Base-by-base conservation (phyloP, 2,113 vertebrate genomes). In the Nyctibius bracteatus region DNA sequence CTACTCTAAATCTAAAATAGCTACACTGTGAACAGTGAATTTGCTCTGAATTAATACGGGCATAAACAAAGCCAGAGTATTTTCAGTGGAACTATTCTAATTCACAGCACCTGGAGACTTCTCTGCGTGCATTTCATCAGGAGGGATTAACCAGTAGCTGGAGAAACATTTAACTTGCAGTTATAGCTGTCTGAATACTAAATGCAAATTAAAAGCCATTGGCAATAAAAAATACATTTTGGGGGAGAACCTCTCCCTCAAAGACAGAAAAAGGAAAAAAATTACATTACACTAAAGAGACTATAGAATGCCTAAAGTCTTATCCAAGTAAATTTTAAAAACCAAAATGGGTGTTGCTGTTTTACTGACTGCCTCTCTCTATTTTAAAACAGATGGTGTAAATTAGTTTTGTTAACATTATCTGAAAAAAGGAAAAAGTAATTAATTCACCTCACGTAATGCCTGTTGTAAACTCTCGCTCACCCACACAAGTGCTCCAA, bases 391-490 rank as follows among this genome's bases (percentile, higher is more conserved):
- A 96, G 93, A 91, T 92, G 87, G 84, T 72, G 4, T 61, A 81
- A 81, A 85, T 61, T 65, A 85, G 57, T 87, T 92, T 81, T 73
- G 87, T 44, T 88, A 81, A 77, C 37, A 27, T 81, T 71, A 67
- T 87, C 52, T 30, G n/a, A 51, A 75, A 72, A 74, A 84, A 80
- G 14, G 9, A 33, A 90, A 79, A 88, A 66, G 33, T 39, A 84
- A 92, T 82, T 59, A 84, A 94, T 96, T 93, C 67, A 81, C 90
- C 84, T 75, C 74, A 88, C 27, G 1, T 73, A 91, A 93, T 27
- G 81, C 84, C 55, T 74, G 41, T 73, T 82, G 49, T 77, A 89
- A 87, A 41, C 70, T 66, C 62, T 85, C 65, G 35, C n/a, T 78
- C 94, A 85, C 84, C 62, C 91, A 89, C 78, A 68, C 54, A 72